Evolutionary conservation across 2,797 vertebrate species (phyloP), one percentile per base, ranked within the genome.

Genomic region (Poecilia wingei): DNA sequence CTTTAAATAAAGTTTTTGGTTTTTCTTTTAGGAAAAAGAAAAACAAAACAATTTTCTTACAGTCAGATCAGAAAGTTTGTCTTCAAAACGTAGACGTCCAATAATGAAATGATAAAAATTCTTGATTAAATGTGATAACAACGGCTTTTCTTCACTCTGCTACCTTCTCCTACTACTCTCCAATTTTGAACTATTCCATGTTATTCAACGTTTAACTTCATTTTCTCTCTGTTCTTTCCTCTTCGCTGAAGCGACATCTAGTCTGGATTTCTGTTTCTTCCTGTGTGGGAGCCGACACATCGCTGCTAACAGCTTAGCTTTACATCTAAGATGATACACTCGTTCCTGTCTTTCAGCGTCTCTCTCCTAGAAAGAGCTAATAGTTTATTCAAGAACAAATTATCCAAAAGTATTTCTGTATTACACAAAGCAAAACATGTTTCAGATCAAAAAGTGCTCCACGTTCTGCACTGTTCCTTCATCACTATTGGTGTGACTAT

Each of bases 1-100:
- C 70, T 51, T 84, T 1, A 75, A 78, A 84, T 31, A 64, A 45
- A n/a, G 72, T 80, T 87, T 61, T 47, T 10, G 4, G 4, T 64
- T 0, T 33, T 6, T 64, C 36, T 64, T 6, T 20, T 10, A 39
- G 41, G 6, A 33, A 68, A 68, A 41, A 41, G 18, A 68, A 22
- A 41, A 12, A 43, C 41, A 41, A 10, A 69, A 47, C 16, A 8
- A 41, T n/a, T 43, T 43, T 69, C 12, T 12, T 4, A 69, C 66
- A 25, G 13, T 43, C 10, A 43, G 39, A 43, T 12, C 66, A 25
- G 36, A 22, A 39, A 2, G 9, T 43, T 69, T 69, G 36, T 43
- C 22, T 69, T 69, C 12, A 43, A 39, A 69, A 43, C 12, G 8
- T 25, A 25, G 9, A 43, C 3, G 1, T 22, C 39, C 39, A 14